phyloP scores from a whole-genome alignment of 2,113 vertebrate genomes.

The Sinocyclocheilus grahami region DNA sequence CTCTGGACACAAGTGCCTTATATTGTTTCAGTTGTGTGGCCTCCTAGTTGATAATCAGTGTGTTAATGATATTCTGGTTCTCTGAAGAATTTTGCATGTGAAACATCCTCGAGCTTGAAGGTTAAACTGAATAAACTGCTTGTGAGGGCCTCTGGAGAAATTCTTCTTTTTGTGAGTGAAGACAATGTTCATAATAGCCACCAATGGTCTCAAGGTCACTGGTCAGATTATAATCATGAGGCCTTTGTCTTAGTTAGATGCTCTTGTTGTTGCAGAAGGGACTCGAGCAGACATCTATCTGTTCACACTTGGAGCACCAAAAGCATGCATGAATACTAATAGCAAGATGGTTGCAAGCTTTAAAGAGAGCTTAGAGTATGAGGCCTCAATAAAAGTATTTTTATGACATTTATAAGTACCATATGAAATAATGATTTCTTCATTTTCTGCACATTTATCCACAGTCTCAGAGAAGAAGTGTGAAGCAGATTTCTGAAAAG shows the following conservation, averaged over 20 bases:
- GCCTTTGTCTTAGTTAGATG: neutral
- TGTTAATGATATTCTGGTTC: constrained; percentile 4
- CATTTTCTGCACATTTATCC: neutral
- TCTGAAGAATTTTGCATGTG: neutral
- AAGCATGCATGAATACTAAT: constrained; percentile 2
- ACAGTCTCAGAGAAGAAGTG: constrained; percentile 63
- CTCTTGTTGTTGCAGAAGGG: neutral
- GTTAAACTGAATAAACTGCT: constrained; percentile 16
- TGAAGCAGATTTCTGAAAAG: constrained; percentile 33
- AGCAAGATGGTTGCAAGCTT: constrained; percentile 3
- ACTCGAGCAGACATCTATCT: neutral
- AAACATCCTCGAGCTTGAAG: neutral
- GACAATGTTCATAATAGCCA: neutral
- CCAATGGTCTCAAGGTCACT: constrained; percentile 11
- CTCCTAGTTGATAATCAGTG: constrained; percentile 7
- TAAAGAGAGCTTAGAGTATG: neutral
- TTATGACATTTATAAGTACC: neutral
- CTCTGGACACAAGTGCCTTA: neutral
- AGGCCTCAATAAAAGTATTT: neutral
- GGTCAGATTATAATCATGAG: neutral
- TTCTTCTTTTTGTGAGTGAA: neutral
- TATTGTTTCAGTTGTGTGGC: constrained; percentile 16
- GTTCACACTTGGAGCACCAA: neutral
- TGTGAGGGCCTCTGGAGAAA: constrained; percentile 8
- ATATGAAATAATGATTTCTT: neutral